Conservation (phyloP, 2,888 invertebrate species). For the Rhynchonema sp. region DNA sequence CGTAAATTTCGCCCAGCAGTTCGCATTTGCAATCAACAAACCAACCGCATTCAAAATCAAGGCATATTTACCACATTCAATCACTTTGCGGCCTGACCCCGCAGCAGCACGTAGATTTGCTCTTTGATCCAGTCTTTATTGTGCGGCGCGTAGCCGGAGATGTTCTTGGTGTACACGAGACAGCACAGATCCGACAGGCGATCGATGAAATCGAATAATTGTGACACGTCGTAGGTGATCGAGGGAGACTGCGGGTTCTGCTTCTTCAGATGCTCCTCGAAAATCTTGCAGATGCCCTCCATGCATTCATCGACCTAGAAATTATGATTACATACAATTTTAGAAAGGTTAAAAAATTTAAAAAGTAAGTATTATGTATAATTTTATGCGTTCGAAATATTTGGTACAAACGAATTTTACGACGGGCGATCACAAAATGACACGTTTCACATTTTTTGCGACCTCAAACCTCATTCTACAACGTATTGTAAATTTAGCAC, state of each 20-base stretch:
- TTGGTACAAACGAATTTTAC: no score
- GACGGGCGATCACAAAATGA: no score
- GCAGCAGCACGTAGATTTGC: constrained; percentile 75
- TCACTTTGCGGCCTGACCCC: constrained; percentile 61
- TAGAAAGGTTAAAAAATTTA: neutral
- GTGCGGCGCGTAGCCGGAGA: constrained; percentile 88
- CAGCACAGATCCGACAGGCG: constrained; percentile 83
- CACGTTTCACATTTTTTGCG: no score
- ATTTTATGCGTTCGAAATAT: no score
- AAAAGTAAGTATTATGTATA: constrained; percentile 11
- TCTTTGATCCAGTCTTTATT: constrained; percentile 99
- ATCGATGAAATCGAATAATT: constrained; percentile 93
- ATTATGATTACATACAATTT: neutral
- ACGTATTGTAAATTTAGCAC: no score
- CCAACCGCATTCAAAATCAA: neutral
- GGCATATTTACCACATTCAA: neutral
- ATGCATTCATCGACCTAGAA: constrained; percentile 16
- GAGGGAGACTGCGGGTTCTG: constrained; percentile 81
- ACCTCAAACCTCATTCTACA: no score
- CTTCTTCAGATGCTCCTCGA: constrained; percentile 88
- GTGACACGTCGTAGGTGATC: constrained; percentile 84
- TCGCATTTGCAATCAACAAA: neutral
- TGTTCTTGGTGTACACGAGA: constrained; percentile 53
- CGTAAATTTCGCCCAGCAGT: no score
- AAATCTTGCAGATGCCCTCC: constrained; percentile 77